phyloP scores from a whole-genome alignment of 2,113 vertebrate species.

The Aplodontia rufa region DNA sequence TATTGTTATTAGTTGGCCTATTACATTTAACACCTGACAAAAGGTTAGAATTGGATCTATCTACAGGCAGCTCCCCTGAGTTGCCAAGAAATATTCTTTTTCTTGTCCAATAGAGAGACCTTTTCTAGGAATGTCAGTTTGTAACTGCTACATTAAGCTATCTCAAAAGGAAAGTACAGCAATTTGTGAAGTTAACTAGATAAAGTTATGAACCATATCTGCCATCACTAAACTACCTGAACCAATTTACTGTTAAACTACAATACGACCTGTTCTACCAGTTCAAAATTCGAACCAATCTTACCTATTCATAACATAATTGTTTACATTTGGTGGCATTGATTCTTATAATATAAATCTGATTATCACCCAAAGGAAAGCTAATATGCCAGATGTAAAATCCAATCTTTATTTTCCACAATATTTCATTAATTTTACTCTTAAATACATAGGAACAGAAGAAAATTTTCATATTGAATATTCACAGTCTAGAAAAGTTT shows the following conservation, averaged over 20 bases:
- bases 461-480: not conserved
- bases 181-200: not conserved
- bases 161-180: not conserved
- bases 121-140: not conserved
- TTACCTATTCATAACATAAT: not conserved
- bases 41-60: not conserved
- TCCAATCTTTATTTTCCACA: not conserved
- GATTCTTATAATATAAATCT: not conserved
- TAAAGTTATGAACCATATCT: not conserved
- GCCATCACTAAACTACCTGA: not conserved
- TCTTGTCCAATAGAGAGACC: not conserved
- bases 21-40: not conserved
- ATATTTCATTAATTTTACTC: not conserved
- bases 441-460: not conserved
- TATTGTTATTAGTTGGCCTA: not conserved
- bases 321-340: not conserved
- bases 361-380: not conserved
- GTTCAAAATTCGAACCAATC: not conserved
- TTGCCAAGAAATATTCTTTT: not conserved
- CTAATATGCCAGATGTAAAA: fast-evolving
- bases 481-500: not conserved
- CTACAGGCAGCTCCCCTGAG: not conserved
- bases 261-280: not conserved
- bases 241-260: not conserved
- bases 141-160: not conserved